These are phyloP conservation scores for Calliopsis andreniformis DNA, from an alignment of 1,140 invertebrate species.

Conservation along the genomic window DNA sequence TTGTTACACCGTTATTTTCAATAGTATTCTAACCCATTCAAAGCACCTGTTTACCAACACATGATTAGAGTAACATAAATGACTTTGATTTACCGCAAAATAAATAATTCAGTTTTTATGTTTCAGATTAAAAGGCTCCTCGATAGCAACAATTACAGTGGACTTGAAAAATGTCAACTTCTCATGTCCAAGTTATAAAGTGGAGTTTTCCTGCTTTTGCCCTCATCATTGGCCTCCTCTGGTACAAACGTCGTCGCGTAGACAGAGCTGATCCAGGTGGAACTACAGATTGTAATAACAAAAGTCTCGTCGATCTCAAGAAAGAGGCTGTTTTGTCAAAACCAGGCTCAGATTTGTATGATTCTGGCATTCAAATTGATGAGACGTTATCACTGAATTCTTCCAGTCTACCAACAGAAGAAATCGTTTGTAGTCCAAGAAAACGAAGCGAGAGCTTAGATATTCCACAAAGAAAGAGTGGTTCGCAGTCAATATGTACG, in stretches of 20 bases:
- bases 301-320: background rate
- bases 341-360: constrained; percentile 2
- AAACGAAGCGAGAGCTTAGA: constrained; percentile 71
- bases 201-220: constrained; percentile 80
- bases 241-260: constrained; percentile 80
- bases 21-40: background rate
- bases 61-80: too few relatives aligned
- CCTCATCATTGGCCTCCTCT: constrained; percentile 78
- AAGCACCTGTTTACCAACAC: too few relatives aligned
- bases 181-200: constrained; percentile 73
- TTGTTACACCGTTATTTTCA: background rate
- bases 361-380: constrained; percentile 65
- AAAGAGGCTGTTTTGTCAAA: background rate
- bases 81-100: background rate
- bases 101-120: background rate
- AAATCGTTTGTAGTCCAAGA: constrained; percentile 52
- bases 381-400: constrained; percentile 60
- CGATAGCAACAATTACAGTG: constrained; percentile 70
- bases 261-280: constrained; percentile 81
- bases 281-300: constrained; percentile 40
- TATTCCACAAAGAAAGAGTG: constrained; percentile 64
- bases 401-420: constrained; percentile 32
- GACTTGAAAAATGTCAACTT: constrained; percentile 74
- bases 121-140: constrained; percentile 62
- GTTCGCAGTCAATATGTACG: constrained; percentile 52